phyloP scores from a whole-genome alignment of 2,888 invertebrate species.

The Branchipolynoe longqiensis region DNA sequence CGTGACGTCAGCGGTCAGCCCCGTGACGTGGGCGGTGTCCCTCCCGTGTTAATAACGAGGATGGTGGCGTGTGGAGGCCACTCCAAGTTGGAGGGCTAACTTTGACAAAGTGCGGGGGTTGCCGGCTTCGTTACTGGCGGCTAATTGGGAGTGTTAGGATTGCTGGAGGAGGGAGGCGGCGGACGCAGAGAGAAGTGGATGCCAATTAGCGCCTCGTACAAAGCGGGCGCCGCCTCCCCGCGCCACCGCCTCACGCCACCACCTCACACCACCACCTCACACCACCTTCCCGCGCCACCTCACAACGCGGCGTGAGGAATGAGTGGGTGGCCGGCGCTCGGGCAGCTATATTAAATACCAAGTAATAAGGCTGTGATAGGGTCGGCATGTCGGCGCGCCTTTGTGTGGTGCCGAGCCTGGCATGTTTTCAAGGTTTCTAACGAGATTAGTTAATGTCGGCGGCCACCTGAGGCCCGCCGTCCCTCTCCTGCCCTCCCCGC shows the following conservation, averaged over 20 bases:
- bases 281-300: not conserved
- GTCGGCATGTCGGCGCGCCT: slow-evolving; percentile 5
- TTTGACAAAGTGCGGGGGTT: not conserved
- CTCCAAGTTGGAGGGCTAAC: not conserved
- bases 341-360: slow-evolving; percentile 18
- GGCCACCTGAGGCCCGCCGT: slow-evolving; percentile 26
- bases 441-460: slow-evolving; percentile 54
- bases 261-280: not conserved
- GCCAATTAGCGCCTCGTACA: not conserved
- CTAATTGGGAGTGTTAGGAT: too few relatives aligned
- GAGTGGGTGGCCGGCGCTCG: not conserved
- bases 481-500: not conserved
- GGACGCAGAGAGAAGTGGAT: not conserved
- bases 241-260: not conserved
- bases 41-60: too few relatives aligned
- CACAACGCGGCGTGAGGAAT: not conserved
- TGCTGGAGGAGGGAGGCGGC: too few relatives aligned
- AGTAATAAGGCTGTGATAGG: slow-evolving; percentile 39
- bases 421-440: slow-evolving; percentile 58
- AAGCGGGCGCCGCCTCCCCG: not conserved
- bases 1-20: not conserved
- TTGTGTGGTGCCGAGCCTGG: slow-evolving; percentile 24
- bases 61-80: not conserved
- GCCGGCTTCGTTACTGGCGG: not conserved
- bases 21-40: not conserved